phyloP scores from a whole-genome alignment of 2,113 vertebrate genomes.

The Speoplatyrhinus poulsoni region DNA sequence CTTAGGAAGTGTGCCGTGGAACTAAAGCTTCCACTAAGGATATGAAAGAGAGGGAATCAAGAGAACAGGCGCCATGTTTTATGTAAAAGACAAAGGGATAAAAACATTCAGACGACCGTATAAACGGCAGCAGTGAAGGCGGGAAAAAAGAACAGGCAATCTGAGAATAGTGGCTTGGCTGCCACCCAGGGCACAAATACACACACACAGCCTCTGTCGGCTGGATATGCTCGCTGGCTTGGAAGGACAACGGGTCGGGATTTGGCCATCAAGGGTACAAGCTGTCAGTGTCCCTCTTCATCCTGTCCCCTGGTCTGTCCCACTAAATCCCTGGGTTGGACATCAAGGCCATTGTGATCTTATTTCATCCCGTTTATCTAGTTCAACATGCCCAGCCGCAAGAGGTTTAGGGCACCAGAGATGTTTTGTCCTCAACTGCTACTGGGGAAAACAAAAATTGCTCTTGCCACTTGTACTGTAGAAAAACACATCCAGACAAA shows the following conservation, averaged over 20 bases:
- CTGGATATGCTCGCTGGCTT: slow-evolving; percentile 66
- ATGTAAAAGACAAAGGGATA: slow-evolving; percentile 9
- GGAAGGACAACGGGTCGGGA: slow-evolving; percentile 77
- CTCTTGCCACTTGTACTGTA: slow-evolving; percentile 10
- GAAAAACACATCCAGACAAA: neutral
- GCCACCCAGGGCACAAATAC: slow-evolving; percentile 36
- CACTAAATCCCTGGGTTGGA: slow-evolving; percentile 65
- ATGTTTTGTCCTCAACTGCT: slow-evolving; percentile 23
- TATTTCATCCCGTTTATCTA: slow-evolving; percentile 65
- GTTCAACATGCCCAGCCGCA: slow-evolving; percentile 35
- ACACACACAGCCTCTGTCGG: slow-evolving; percentile 59
- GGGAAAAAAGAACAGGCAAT: slow-evolving; percentile 9
- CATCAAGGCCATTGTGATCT: slow-evolving; percentile 70
- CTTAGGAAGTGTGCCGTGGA: slow-evolving; percentile 2
- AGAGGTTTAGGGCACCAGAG: slow-evolving; percentile 4
- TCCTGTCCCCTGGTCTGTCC: slow-evolving; percentile 61
- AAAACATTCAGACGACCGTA: slow-evolving; percentile 12
- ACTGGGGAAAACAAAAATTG: slow-evolving; percentile 13
- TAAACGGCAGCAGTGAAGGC: slow-evolving; percentile 17
- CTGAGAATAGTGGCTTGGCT: slow-evolving; percentile 18
- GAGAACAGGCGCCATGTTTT: slow-evolving; percentile 4
- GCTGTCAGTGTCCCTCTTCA: slow-evolving; percentile 68
- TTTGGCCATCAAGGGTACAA: slow-evolving; percentile 76
- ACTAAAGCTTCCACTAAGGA: slow-evolving; percentile 19
- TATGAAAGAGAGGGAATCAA: neutral